These are phyloP conservation scores for Neelides sp. DNA, from an alignment of 1,140 invertebrate species.

Conservation along the genomic window DNA sequence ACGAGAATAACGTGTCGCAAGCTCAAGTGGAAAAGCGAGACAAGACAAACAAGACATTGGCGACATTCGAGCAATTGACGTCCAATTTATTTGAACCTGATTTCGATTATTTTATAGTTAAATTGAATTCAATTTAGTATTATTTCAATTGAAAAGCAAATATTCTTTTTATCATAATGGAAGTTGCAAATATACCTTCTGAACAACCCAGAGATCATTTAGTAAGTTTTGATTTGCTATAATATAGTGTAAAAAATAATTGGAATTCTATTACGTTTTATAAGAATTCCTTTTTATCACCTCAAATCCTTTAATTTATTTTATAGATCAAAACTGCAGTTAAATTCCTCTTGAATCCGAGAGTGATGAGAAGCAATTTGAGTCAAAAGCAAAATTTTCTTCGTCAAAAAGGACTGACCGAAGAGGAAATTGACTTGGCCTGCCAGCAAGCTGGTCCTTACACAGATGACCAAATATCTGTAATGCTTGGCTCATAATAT, in stretches of 20 bases:
- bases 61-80: too few species aligned
- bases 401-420: conserved; percentile 61
- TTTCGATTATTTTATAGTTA: too few species aligned
- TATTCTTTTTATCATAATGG: too few species aligned
- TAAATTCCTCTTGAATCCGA: conserved; percentile 71
- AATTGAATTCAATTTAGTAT: too few species aligned
- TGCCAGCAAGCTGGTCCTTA: conserved; percentile 45
- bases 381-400: conserved; percentile 66
- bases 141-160: too few species aligned
- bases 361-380: conserved; percentile 56
- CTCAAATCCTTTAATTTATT: conserved; percentile 15
- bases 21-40: too few species aligned
- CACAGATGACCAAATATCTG: conserved; percentile 5
- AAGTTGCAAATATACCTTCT: too few species aligned
- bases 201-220: conserved; percentile 18
- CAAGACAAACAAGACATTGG: too few species aligned
- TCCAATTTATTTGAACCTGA: too few species aligned
- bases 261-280: conserved; percentile 14
- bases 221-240: conserved; percentile 4
- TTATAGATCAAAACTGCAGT: conserved; percentile 66
- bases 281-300: neutral
- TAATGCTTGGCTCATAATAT: conserved; percentile 4
- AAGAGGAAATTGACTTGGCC: conserved; percentile 61
- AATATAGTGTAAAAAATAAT: conserved; percentile 2
- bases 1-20: too few species aligned